Base-by-base conservation (phyloP, 2,113 vertebrate species). In the Thunnus maccoyii region DNA sequence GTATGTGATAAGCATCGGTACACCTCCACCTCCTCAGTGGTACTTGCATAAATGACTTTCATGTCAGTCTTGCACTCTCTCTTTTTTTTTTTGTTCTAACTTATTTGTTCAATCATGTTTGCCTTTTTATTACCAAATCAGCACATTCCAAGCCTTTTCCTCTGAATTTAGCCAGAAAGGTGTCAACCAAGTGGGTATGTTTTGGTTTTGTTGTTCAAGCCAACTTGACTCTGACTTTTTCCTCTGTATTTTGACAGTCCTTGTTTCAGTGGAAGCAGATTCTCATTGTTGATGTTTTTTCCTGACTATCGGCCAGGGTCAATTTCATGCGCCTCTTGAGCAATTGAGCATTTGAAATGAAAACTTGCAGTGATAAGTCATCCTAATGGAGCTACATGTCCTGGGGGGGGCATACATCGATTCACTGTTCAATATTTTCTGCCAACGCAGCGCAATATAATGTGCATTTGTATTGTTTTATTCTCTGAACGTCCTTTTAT, bases 381-480 rank as follows among this genome's bases (percentile, higher is more conserved):
- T 48, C 17, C 11, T 57, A 62, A 82, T 20, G 46, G 51, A 82
- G 72, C 66, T 44, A 0, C 66, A 48, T 48, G 47, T 72, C 47
- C 36, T 30, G 27, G 1, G 10, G 55, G 41, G 55, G 51, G 4
- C 20, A 3, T 1, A 22, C 32, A 83, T 72, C 7, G 3, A 70
- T 72, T 82, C 62, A 46, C 17, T 70, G 54, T 72, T 80, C 1
- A 54, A 60, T 62, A 22, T 44, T 66, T 82, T 76, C 27, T 48
- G 48, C 69, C 71, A 77, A 54, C 22, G 20, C 60, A 74, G 54
- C 32, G 25, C 30, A 61, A 67, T 54, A 67, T 51, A 72, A 76
- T 57, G 65, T 84, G 80, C 79, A 72, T 90, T 82, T 78, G 15
- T 75, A 46, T 82, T 64, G 44, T 86, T 82, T 78, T 58, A 30